Conservation (phyloP, 2,113 vertebrate species). For the Columba janthina region DNA sequence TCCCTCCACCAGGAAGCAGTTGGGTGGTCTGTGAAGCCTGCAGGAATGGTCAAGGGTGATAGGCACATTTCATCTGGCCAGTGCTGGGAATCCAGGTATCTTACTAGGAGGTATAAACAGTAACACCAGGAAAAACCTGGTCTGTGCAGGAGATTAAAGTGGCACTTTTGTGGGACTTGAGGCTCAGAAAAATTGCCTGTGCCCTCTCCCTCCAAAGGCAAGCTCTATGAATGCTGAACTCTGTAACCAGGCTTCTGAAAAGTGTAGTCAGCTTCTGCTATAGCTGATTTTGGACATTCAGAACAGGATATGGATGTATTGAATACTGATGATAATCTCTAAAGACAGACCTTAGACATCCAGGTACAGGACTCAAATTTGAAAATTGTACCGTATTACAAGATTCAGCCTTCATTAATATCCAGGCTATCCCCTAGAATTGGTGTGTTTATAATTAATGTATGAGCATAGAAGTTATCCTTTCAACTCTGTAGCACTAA, state of each 20-base stretch:
- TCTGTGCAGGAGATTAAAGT: not conserved
- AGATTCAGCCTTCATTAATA: not conserved
- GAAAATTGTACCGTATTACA: not conserved
- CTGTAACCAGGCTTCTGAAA: not conserved
- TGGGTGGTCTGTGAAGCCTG: not conserved
- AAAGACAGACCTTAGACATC: not conserved
- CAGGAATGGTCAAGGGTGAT: not conserved
- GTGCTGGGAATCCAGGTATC: not conserved
- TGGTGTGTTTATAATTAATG: not conserved
- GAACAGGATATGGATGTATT: not conserved
- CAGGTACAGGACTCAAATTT: not conserved
- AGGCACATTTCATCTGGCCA: not conserved
- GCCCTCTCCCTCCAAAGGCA: not conserved
- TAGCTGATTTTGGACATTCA: not conserved
- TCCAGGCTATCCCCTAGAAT: not conserved
- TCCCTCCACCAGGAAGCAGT: not conserved
- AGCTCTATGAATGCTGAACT: not conserved
- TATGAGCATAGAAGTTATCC: not conserved
- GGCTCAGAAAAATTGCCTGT: not conserved
- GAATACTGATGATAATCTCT: not conserved
- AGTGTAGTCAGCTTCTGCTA: rapidly evolving
- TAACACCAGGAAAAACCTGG: not conserved
- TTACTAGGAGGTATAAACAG: not conserved
- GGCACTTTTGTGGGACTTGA: not conserved
- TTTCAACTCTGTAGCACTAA: not conserved